Percentiles rank a stretch among this genome's conserved stretches.
Conservation (phyloP, 2,113 vertebrate species). For the Zosterops hypoxanthus region DNA sequence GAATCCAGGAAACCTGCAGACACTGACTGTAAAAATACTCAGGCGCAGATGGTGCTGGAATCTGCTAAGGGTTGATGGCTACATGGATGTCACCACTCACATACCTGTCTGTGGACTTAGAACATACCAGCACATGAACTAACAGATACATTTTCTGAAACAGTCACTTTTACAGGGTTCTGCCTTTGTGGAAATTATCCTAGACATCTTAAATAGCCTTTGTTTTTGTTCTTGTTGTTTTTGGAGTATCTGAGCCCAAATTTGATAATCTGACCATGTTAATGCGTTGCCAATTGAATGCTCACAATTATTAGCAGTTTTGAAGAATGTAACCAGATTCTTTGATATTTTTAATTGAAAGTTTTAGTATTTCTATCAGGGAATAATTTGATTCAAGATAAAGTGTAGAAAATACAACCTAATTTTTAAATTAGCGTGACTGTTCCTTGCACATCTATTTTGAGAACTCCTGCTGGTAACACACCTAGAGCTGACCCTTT, state of each 20-base stretch:
- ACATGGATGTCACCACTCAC: background rate
- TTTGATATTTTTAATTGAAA: background rate
- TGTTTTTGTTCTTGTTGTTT: background rate
- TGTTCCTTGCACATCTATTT: slow-evolving; percentile 19
- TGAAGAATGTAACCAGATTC: background rate
- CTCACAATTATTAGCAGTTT: background rate
- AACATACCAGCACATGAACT: background rate
- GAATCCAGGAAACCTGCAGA: background rate
- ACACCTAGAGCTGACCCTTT: slow-evolving; percentile 39
- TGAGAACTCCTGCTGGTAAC: slow-evolving; percentile 13
- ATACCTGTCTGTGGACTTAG: background rate
- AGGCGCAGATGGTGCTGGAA: background rate
- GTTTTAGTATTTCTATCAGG: background rate
- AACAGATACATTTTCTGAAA: background rate
- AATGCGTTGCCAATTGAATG: background rate
- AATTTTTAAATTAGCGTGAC: background rate
- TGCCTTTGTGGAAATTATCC: background rate
- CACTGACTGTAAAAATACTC: background rate
- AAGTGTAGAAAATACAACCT: background rate
- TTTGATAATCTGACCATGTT: background rate
- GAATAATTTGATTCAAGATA: background rate
- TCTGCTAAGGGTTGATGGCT: background rate
- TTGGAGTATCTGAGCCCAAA: background rate
- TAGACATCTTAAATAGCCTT: background rate
- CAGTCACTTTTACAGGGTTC: background rate